A percentile compares a stretch with the other conserved stretches of the same genome.
Conservation (phyloP, 2,888 invertebrate species). For the Exocentrus adspersus region DNA sequence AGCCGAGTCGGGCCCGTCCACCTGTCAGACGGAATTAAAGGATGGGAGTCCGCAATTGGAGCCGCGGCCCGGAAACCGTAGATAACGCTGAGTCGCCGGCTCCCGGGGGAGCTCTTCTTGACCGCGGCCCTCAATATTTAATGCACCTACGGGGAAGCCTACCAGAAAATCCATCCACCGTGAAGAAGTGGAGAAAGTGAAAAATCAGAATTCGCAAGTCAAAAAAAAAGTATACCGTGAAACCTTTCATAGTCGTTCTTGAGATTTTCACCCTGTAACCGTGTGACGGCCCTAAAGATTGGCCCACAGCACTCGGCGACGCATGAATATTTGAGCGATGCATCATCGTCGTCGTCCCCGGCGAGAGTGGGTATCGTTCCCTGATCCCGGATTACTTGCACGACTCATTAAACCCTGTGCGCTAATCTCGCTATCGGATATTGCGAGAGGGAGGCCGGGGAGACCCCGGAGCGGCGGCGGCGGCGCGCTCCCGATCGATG, state of each 20-base stretch:
- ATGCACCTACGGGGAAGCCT: constrained; percentile 48
- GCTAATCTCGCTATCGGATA: constrained; percentile 65
- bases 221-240: no score
- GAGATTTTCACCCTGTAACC: not conserved
- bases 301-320: constrained; percentile 44
- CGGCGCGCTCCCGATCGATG: constrained; percentile 37
- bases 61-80: constrained; percentile 58
- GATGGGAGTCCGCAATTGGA: constrained; percentile 63
- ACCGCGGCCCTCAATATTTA: constrained; percentile 61
- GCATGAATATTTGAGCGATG: constrained; percentile 61
- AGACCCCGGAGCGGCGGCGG: no score
- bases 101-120: constrained; percentile 58
- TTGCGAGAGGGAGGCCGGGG: constrained; percentile 53
- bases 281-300: constrained; percentile 51
- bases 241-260: no score
- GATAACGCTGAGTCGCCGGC: constrained; percentile 58
- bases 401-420: constrained; percentile 66
- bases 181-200: no score
- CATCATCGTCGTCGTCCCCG: constrained; percentile 20
- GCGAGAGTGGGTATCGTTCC: constrained; percentile 57
- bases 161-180: not conserved
- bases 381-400: constrained; percentile 66
- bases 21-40: constrained; percentile 71
- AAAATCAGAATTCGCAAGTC: no score
- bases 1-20: constrained; percentile 60